These are phyloP conservation scores for Agrotis clavis DNA, from an alignment of 2,888 invertebrate species.

Conservation along the genomic window DNA sequence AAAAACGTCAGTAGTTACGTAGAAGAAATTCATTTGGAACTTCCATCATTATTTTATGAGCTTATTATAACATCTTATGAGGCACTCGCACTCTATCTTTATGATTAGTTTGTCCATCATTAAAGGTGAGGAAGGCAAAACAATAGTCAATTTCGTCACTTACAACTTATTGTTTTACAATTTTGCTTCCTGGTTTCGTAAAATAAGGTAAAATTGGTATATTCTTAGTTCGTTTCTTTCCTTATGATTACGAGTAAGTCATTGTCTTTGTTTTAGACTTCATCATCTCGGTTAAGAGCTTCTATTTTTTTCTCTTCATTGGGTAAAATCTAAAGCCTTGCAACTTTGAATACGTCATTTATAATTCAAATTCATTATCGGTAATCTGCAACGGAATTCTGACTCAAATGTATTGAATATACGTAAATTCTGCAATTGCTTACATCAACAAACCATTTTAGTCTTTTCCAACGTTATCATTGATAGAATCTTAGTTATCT, in stretches of 20 bases:
- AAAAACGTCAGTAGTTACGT: constrained; percentile 47
- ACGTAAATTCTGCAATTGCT: too few species aligned
- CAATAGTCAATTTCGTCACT: constrained; percentile 39
- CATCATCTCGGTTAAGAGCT: not conserved
- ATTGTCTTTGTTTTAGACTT: constrained; percentile 33
- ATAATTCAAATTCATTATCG: too few species aligned
- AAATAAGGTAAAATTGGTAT: constrained; percentile 18
- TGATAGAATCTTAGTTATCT: not conserved
- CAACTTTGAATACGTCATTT: too few species aligned
- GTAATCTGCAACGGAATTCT: too few species aligned
- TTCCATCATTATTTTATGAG: constrained; percentile 27
- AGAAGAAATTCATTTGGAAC: constrained; percentile 33
- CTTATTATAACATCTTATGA: constrained; percentile 35
- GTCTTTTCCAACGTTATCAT: not conserved
- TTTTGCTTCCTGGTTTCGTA: constrained; percentile 45
- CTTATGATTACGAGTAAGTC: constrained; percentile 16
- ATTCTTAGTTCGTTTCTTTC: constrained; percentile 27
- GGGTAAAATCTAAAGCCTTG: too few species aligned
- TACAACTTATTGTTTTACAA: constrained; percentile 25
- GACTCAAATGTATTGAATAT: too few species aligned
- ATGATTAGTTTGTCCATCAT: constrained; percentile 28
- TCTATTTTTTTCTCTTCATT: not conserved
- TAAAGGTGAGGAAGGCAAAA: constrained; percentile 41
- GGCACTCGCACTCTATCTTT: constrained; percentile 5
- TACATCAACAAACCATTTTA: too few species aligned